These are phyloP conservation scores for Idaea dimidiata DNA, from an alignment of 2,888 invertebrate genomes.

Conservation along the genomic window DNA sequence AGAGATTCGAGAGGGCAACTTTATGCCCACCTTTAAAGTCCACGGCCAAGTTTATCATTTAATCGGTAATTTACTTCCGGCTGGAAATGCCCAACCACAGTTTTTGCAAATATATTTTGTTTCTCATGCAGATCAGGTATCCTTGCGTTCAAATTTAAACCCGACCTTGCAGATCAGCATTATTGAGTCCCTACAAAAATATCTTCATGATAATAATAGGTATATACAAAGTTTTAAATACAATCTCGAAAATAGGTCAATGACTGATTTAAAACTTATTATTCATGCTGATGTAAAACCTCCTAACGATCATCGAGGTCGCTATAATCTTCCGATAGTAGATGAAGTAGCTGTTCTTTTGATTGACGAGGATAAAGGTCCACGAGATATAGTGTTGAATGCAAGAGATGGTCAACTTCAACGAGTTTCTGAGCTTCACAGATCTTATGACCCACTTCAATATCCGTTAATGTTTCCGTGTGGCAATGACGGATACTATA, in stretches of 20 bases:
- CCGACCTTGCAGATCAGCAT: too few species aligned
- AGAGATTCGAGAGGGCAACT: slow-evolving; percentile 8
- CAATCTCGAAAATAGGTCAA: not conserved
- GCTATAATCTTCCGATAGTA: slow-evolving; percentile 20
- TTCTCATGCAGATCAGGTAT: too few species aligned
- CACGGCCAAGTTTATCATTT: too few species aligned
- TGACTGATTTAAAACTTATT: not conserved
- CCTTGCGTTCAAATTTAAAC: too few species aligned
- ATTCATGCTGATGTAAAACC: slow-evolving; percentile 9
- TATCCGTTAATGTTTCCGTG: slow-evolving; percentile 19
- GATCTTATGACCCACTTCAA: slow-evolving; percentile 23
- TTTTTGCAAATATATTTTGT: too few species aligned
- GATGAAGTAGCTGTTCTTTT: slow-evolving; percentile 27
- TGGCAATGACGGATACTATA: slow-evolving; percentile 27
- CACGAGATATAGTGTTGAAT: slow-evolving; percentile 26
- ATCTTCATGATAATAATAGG: not conserved
- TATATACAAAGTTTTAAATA: slow-evolving; percentile 6
- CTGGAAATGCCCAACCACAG: too few species aligned
- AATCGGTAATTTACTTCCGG: not conserved
- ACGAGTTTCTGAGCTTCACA: slow-evolving; percentile 22
- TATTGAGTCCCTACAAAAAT: too few species aligned
- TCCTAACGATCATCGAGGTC: slow-evolving; percentile 15
- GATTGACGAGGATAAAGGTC: slow-evolving; percentile 32
- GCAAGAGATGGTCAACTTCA: slow-evolving; percentile 21
- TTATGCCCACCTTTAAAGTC: slow-evolving; percentile 16